Percentiles rank a stretch among this genome's conserved stretches.
Evolutionary conservation across 2,797 vertebrate genomes (phyloP).

Genomic region (Anableps anableps): DNA sequence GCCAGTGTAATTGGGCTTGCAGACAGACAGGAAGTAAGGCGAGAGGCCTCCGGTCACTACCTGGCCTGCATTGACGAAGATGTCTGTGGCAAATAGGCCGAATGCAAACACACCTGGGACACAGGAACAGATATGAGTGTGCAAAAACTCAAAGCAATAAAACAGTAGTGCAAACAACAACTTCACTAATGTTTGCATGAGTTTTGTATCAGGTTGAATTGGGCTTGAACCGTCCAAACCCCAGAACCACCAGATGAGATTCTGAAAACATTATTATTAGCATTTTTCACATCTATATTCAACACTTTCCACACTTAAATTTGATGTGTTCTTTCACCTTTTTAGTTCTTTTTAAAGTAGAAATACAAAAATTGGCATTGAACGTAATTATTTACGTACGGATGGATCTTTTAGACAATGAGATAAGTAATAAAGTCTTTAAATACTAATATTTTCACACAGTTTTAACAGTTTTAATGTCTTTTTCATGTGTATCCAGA

Average conservation of each 20-base stretch:
- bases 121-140: constrained; percentile 21
- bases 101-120: constrained; percentile 94
- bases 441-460: background rate
- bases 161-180: constrained; percentile 12
- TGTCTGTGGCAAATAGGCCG: constrained; percentile 97
- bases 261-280: background rate
- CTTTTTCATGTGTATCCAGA: background rate
- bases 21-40: constrained; percentile 95
- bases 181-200: background rate
- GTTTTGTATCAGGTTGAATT: constrained; percentile 10
- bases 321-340: background rate
- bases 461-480: background rate
- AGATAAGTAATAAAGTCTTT: background rate
- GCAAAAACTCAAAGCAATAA: constrained; percentile 1
- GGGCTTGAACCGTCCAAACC: constrained; percentile 1
- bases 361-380: background rate
- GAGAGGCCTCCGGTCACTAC: constrained; percentile 95
- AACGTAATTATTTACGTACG: no score
- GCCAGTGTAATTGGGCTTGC: constrained; percentile 97
- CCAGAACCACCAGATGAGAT: constrained; percentile 6
- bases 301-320: background rate
- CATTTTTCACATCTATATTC: background rate
- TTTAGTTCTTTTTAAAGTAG: background rate
- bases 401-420: background rate
- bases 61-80: constrained; percentile 97